phyloP scores from a whole-genome alignment of 1,140 invertebrate species.

The Idris sp. region DNA sequence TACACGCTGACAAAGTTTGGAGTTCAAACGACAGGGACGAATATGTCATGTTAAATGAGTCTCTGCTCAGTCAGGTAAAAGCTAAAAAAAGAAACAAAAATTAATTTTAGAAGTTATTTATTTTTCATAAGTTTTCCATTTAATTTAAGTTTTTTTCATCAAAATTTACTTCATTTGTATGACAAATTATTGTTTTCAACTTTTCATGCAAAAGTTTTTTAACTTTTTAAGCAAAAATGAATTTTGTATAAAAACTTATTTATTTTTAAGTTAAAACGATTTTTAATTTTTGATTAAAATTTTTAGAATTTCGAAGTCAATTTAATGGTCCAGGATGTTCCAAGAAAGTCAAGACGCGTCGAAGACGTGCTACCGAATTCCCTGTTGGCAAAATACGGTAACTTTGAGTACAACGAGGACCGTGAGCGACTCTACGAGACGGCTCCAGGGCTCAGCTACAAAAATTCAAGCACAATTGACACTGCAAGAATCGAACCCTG shows the following conservation, averaged over 20 bases:
- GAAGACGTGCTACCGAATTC: conserved; percentile 73
- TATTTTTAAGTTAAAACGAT: too few species aligned
- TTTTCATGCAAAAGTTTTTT: too few species aligned
- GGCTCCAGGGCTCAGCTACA: conserved; percentile 1
- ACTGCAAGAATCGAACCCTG: conserved; percentile 66
- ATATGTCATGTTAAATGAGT: conserved; percentile 71
- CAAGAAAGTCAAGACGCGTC: conserved; percentile 59
- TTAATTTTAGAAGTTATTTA: too few species aligned
- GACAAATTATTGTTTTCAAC: too few species aligned
- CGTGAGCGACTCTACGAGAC: conserved; percentile 66
- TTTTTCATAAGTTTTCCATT: too few species aligned
- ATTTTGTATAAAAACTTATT: too few species aligned
- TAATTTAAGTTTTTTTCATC: too few species aligned
- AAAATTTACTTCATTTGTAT: too few species aligned
- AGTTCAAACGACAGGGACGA: conserved; percentile 64
- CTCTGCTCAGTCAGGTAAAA: conserved; percentile 70
- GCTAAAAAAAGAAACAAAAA: too few species aligned
- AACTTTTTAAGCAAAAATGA: too few species aligned
- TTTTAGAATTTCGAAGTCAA: conserved; percentile 71
- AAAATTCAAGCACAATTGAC: background rate
- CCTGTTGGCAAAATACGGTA: conserved; percentile 70
- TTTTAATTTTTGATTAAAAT: too few species aligned
- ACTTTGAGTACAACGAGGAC: conserved; percentile 72
- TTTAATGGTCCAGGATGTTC: conserved; percentile 57
- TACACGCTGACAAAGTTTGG: conserved; percentile 73